phyloP scores from a whole-genome alignment of 2,113 vertebrate species.

The Cynocephalus volans region DNA sequence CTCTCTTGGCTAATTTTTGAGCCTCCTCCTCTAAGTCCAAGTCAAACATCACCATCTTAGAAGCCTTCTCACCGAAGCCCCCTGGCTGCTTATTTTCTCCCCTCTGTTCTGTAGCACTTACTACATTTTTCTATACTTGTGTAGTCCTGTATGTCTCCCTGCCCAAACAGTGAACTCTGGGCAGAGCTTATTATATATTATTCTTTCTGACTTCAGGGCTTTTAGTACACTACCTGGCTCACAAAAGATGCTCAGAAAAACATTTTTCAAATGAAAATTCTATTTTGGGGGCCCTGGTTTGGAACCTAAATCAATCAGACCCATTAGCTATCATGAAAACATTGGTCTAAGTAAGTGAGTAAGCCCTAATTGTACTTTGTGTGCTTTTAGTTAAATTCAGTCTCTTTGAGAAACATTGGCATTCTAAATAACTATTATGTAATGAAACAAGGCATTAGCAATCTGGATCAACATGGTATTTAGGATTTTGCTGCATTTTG shows the following conservation, averaged over 20 bases:
- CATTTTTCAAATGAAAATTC: background rate
- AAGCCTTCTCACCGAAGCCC: background rate
- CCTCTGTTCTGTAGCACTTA: background rate
- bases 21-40: background rate
- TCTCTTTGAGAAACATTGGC: conserved; percentile 58
- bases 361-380: conserved; percentile 39
- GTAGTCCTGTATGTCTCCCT: background rate
- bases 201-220: background rate
- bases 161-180: background rate
- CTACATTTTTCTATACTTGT: accelerated
- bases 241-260: background rate
- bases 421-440: conserved; percentile 59
- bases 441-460: conserved; percentile 18
- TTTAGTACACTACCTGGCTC: background rate
- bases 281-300: background rate
- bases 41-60: background rate
- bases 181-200: too few relatives aligned
- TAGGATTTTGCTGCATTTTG: conserved; percentile 58
- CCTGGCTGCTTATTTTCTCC: background rate
- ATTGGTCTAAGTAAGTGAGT: background rate
- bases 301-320: background rate
- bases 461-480: background rate
- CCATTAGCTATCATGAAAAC: conserved; percentile 13
- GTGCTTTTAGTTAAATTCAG: conserved; percentile 27
- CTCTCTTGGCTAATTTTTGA: background rate